phyloP scores from a whole-genome alignment of 2,888 invertebrate species.

The Eupithecia dodoneata region DNA sequence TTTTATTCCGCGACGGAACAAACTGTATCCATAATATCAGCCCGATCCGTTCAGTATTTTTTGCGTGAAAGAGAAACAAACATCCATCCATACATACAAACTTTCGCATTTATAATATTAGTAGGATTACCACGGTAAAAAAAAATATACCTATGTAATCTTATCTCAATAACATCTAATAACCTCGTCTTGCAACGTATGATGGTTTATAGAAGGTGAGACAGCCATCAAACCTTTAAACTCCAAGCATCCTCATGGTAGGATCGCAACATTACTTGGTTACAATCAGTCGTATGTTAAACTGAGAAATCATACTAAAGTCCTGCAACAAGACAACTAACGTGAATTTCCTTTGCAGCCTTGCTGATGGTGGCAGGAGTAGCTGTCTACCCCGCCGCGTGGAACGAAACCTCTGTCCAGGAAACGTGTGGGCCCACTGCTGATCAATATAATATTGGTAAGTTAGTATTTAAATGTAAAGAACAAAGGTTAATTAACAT shows the following conservation, averaged over 20 bases:
- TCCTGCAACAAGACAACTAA: background rate
- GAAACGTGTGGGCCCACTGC: slow-evolving; percentile 94
- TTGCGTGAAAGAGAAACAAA: no score
- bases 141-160: no score
- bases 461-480: slow-evolving; percentile 19
- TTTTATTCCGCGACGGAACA: no score
- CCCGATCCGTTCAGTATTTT: no score
- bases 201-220: background rate
- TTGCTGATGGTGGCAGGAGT: slow-evolving; percentile 94
- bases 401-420: slow-evolving; percentile 92
- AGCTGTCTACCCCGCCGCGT: slow-evolving; percentile 94
- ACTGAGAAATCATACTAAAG: background rate
- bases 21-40: no score
- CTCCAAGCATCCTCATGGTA: background rate
- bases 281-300: background rate
- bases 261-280: background rate
- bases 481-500: background rate
- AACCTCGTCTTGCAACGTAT: background rate
- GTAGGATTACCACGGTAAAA: no score
- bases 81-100: no score
- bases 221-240: background rate
- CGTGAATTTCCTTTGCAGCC: slow-evolving; percentile 81
- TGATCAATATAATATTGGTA: slow-evolving; percentile 87
- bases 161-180: no score
- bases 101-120: no score